Conservation (phyloP, 2,797 vertebrate genomes). For the Trichosurus vulpecula region DNA sequence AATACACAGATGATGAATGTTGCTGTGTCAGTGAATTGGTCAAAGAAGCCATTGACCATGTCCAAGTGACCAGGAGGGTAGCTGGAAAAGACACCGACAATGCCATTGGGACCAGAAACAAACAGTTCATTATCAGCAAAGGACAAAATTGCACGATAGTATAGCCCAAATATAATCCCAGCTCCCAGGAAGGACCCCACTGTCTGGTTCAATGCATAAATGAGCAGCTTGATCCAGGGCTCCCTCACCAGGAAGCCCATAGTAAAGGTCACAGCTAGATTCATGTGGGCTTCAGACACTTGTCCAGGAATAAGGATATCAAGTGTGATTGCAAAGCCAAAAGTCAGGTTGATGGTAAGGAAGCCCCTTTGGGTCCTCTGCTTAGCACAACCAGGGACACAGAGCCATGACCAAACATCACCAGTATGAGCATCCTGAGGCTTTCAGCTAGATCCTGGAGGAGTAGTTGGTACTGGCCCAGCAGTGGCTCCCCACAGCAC, state of each 20-base stretch:
- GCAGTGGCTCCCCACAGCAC: slow-evolving; percentile 89
- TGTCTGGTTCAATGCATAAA: slow-evolving; percentile 93
- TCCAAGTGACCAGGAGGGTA: slow-evolving; percentile 92
- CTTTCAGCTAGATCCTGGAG: slow-evolving; percentile 95
- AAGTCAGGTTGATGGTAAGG: slow-evolving; percentile 96
- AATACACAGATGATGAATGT: slow-evolving; percentile 92
- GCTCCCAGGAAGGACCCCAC: slow-evolving; percentile 93
- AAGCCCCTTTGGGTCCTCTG: slow-evolving; percentile 90
- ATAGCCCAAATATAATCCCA: slow-evolving; percentile 93
- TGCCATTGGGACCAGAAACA: slow-evolving; percentile 84
- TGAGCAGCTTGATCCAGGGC: slow-evolving; percentile 95
- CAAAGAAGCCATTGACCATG: slow-evolving; percentile 95
- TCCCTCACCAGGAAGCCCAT: slow-evolving; percentile 94
- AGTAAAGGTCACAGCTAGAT: slow-evolving; percentile 96
- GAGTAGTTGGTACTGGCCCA: slow-evolving; percentile 91
- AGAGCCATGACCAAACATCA: slow-evolving; percentile 97
- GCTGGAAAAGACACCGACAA: slow-evolving; percentile 95
- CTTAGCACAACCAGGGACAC: slow-evolving; percentile 93
- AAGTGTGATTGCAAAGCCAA: slow-evolving; percentile 94
- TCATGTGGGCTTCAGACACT: slow-evolving; percentile 97
- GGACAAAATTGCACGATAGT: slow-evolving; percentile 93
- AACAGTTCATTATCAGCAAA: slow-evolving; percentile 82
- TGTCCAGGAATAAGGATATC: slow-evolving; percentile 95
- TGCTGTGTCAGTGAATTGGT: slow-evolving; percentile 84
- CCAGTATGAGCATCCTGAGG: slow-evolving; percentile 94